Conservation (phyloP, 1,140 invertebrate species). For the Planococcus citri region DNA sequence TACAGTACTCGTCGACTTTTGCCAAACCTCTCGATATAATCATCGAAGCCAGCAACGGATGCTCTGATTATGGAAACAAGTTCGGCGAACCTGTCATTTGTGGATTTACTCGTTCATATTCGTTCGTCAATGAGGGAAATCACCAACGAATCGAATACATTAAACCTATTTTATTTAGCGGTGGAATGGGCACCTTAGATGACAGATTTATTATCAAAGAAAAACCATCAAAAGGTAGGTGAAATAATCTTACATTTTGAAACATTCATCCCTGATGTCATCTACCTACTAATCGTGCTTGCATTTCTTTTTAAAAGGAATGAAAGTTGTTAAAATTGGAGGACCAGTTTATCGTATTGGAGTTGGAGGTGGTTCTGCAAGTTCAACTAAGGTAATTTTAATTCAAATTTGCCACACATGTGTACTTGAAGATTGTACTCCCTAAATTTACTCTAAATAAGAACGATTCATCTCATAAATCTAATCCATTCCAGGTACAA, state of each 20-base stretch:
- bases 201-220: constrained; percentile 62
- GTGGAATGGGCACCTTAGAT: constrained; percentile 83
- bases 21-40: constrained; percentile 74
- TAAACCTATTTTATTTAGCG: constrained; percentile 98
- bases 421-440: not conserved
- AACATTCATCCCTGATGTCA: no score
- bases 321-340: constrained; percentile 85
- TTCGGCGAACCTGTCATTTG: constrained; percentile 90
- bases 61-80: constrained; percentile 98
- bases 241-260: not conserved
- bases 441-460: not conserved
- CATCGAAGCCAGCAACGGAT: constrained; percentile 93
- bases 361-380: constrained; percentile 91
- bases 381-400: constrained; percentile 81
- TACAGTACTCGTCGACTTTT: constrained; percentile 77
- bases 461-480: no score
- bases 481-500: constrained; percentile 47
- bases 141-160: constrained; percentile 71
- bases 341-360: constrained; percentile 95
- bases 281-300: not conserved
- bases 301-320: constrained; percentile 38
- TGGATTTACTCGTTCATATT: constrained; percentile 87
- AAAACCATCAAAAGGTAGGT: constrained; percentile 48
- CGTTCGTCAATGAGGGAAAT: constrained; percentile 43
- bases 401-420: no score